Percentiles rank a stretch among this genome's conserved stretches.
These are phyloP conservation scores for Synanthedon vespiformis DNA, from an alignment of 2,888 invertebrate genomes.

Conservation along the genomic window DNA sequence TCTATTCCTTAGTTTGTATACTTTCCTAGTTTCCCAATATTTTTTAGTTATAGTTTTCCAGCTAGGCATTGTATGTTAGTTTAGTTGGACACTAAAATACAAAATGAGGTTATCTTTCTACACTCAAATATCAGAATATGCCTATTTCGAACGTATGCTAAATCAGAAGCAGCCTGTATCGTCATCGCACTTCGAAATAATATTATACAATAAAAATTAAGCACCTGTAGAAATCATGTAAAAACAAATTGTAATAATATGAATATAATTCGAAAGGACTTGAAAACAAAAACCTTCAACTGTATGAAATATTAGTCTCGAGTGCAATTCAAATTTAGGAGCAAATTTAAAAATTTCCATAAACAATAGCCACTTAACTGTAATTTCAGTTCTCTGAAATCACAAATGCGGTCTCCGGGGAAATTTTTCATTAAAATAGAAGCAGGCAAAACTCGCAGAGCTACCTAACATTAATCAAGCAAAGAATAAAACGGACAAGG, in stretches of 20 bases:
- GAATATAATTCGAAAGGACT: not conserved
- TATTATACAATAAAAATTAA: not conserved
- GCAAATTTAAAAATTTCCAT: slow-evolving; percentile 7
- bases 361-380: slow-evolving; percentile 34
- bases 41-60: too few relatives aligned
- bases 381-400: slow-evolving; percentile 26
- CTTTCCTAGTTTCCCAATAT: too few relatives aligned
- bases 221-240: too few relatives aligned
- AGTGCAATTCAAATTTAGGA: not conserved
- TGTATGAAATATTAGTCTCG: slow-evolving; percentile 1
- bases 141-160: too few relatives aligned
- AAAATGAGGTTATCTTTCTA: too few relatives aligned
- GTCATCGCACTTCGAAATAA: not conserved
- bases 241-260: not conserved
- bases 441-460: slow-evolving; percentile 32
- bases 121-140: too few relatives aligned
- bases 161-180: too few relatives aligned
- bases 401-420: slow-evolving; percentile 40
- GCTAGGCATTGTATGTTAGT: too few relatives aligned
- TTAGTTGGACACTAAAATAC: too few relatives aligned
- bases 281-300: not conserved
- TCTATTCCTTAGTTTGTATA: too few relatives aligned
- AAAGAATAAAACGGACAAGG: slow-evolving; percentile 3
- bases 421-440: slow-evolving; percentile 60
- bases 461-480: slow-evolving; percentile 40